Percentiles rank a stretch among this genome's conserved stretches.
Evolutionary conservation across 2,797 vertebrate species (phyloP).

Genomic region (Chiroxiphia lanceolata): DNA sequence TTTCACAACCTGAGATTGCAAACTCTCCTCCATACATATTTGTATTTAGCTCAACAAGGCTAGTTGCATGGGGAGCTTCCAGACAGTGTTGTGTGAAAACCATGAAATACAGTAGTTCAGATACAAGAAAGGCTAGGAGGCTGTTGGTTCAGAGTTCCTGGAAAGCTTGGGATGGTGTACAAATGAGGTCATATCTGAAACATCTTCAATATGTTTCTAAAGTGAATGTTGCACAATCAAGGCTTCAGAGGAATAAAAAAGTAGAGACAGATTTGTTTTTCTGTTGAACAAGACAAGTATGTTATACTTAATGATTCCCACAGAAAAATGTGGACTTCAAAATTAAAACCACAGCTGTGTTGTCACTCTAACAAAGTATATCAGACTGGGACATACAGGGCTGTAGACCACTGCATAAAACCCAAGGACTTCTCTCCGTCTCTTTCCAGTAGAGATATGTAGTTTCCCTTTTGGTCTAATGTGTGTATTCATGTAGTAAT

Average conservation of each 20-base stretch:
- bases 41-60: not conserved
- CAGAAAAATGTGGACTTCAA: not conserved
- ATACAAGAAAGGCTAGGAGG: not conserved
- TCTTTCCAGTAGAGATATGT: not conserved
- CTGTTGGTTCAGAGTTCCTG: slow-evolving; percentile 37
- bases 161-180: slow-evolving; percentile 26
- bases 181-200: slow-evolving; percentile 40
- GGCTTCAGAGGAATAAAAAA: not conserved
- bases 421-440: not conserved
- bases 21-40: not conserved
- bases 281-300: not conserved
- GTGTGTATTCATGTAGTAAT: not conserved
- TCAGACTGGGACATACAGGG: not conserved
- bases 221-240: slow-evolving; percentile 41
- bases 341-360: not conserved
- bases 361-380: not conserved
- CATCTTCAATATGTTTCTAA: slow-evolving; percentile 34
- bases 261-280: not conserved
- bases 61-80: not conserved
- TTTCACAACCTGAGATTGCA: not conserved
- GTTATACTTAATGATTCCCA: not conserved
- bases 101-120: not conserved
- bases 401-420: not conserved
- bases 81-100: not conserved
- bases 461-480: not conserved